Conservation (phyloP, 2,888 invertebrate genomes). For the Dicycla oo region DNA sequence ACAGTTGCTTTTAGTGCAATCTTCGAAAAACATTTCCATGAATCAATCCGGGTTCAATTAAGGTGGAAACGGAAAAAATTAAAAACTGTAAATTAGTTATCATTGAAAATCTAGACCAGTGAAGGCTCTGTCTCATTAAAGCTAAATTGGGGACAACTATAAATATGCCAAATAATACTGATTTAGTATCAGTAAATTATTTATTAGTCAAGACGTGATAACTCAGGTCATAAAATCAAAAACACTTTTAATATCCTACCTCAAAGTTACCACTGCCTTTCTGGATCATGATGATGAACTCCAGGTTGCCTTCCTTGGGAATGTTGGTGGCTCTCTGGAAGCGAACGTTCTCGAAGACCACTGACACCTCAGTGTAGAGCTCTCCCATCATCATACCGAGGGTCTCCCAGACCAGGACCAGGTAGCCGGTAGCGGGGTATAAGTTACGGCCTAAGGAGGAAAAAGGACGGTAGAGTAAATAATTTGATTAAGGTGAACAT, state of each 20-base stretch:
- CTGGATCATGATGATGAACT: conserved; percentile 93
- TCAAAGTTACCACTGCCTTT: conserved; percentile 93
- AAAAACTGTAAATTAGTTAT: background rate
- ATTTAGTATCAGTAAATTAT: background rate
- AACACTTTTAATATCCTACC: conserved; percentile 73
- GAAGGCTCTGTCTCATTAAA: background rate
- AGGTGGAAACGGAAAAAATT: background rate
- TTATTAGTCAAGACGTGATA: background rate
- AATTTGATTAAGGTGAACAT: background rate
- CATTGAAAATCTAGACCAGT: background rate
- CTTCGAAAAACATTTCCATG: background rate
- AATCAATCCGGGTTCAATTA: background rate
- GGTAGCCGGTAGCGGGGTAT: conserved; percentile 96
- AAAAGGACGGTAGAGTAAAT: background rate
- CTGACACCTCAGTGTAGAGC: conserved; percentile 93
- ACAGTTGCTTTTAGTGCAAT: background rate
- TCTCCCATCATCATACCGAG: conserved; percentile 93
- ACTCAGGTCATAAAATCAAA: background rate
- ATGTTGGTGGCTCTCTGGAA: conserved; percentile 96
- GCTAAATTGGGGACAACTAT: background rate
- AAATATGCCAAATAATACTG: background rate
- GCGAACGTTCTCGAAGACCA: conserved; percentile 95
- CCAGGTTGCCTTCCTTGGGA: conserved; percentile 91
- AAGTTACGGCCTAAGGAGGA: conserved; percentile 91
- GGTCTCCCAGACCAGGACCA: conserved; percentile 94